Percentiles rank a stretch among this genome's conserved stretches.
Evolutionary conservation across 2,113 vertebrate genomes (phyloP).

Genomic region (Syngnathoides biaculeatus): DNA sequence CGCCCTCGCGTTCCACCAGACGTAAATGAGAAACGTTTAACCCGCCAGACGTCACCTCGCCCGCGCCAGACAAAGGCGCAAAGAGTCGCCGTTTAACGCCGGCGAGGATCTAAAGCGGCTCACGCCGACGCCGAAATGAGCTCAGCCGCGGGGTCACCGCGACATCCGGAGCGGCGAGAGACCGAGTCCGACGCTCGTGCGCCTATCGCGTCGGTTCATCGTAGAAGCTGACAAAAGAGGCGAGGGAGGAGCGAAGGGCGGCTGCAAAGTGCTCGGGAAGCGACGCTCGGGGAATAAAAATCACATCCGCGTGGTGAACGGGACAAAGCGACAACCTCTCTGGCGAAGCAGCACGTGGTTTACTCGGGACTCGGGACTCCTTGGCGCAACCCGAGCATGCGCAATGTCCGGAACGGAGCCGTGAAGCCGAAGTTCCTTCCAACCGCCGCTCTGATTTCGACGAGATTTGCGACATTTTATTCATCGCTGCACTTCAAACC

Average conservation of each 20-base stretch:
- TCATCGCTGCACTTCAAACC: no score
- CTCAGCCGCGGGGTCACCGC: slow-evolving; percentile 37
- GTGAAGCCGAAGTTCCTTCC: no score
- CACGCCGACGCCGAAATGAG: slow-evolving; percentile 22
- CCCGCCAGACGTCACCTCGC: slow-evolving; percentile 30
- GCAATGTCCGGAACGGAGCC: no score
- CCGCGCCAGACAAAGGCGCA: slow-evolving; percentile 35
- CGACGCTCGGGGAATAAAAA: background rate
- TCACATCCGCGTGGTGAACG: background rate
- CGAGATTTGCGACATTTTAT: no score
- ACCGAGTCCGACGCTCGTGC: background rate
- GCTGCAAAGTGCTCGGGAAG: background rate
- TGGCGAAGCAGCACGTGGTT: no score
- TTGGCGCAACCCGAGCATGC: no score
- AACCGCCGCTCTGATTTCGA: no score
- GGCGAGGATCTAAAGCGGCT: slow-evolving; percentile 29
- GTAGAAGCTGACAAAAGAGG: background rate
- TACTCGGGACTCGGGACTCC: no score
- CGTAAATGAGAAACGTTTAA: slow-evolving; percentile 47
- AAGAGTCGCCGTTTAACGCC: slow-evolving; percentile 39
- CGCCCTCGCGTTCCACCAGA: slow-evolving; percentile 15
- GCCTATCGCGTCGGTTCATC: background rate
- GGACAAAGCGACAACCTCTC: background rate
- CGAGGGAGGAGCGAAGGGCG: background rate
- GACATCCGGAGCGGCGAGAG: background rate